Evolutionary conservation across 2,888 invertebrate species (phyloP).

Genomic region (Lithosia quadra): DNA sequence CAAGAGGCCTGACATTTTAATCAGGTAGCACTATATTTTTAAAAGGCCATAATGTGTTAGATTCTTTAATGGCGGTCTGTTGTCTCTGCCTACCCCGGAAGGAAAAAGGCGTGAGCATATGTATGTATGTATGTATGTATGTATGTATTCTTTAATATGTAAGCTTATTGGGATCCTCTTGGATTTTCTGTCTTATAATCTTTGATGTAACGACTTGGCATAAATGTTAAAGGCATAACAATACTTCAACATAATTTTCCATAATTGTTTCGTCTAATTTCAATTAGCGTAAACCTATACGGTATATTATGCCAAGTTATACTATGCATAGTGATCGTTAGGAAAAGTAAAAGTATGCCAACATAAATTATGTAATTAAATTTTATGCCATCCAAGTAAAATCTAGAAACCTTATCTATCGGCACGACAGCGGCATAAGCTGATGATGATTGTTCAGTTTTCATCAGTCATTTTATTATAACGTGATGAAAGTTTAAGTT

Average conservation of each 20-base stretch:
- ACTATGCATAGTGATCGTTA: background rate
- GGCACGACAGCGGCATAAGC: too few relatives aligned
- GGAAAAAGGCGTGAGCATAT: too few relatives aligned
- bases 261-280: too few relatives aligned
- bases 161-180: background rate
- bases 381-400: slow-evolving; percentile 4
- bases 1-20: background rate
- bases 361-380: background rate
- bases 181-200: background rate
- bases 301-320: background rate
- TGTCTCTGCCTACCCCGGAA: too few relatives aligned
- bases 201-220: background rate
- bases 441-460: too few relatives aligned
- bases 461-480: too few relatives aligned
- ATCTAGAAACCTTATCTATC: background rate
- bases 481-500: too few relatives aligned
- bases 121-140: too few relatives aligned
- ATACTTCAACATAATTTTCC: background rate
- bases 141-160: too few relatives aligned
- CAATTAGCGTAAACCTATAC: background rate
- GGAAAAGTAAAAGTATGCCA: background rate
- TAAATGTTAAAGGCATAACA: background rate
- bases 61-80: too few relatives aligned
- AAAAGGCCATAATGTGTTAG: background rate
- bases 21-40: background rate